Base-by-base conservation (phyloP, 2,888 invertebrate species). In the Macropis europaea region DNA sequence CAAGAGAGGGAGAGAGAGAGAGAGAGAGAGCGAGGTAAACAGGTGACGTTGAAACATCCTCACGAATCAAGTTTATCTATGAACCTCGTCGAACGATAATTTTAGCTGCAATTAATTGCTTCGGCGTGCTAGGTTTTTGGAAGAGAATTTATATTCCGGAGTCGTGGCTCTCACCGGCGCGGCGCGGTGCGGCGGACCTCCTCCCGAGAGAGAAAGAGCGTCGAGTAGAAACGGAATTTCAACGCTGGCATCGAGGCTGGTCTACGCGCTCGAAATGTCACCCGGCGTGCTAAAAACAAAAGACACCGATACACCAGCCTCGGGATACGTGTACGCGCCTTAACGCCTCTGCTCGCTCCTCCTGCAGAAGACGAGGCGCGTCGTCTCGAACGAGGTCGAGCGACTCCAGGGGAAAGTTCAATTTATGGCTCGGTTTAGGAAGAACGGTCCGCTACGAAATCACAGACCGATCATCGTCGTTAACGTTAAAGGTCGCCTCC, bases 401-500 rank as follows among this genome's bases (percentile, higher is more conserved):
- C 66, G 52, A 63, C 64, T 61, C 66, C 71, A 66, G 74, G 82
- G 81, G 82, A 82, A 82, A 82, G 82, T 82, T 77, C 82, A 77
- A 82, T 82, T 82, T 82, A 82, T 70, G 77, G 43, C 79, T 64
- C 54, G 72, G 52, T 82, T 81, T 75, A 59, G 77, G 77, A 79
- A 66, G 82, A 81, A 64, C 68, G 69, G 48, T 52, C 68, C 34
- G 68, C 70, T 73, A 71, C 75, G 73, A 82, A 81, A 82, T 79
- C 75, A 64, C 56, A n/a, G n/a, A 53, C 43, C 72, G 71, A 74
- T 79, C 60, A 72, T 72, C 69, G 63, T 38, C 52, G 68, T 68
- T 60, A 63, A 66, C 64, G 38, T 47, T 71, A 73, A 77, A 77
- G 77, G 79, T 67, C 70, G 73, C 47, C 47, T 11, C 34, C 13